Evolutionary conservation across 2,888 invertebrate genomes (phyloP).

Genomic region (Furcula furcula): DNA sequence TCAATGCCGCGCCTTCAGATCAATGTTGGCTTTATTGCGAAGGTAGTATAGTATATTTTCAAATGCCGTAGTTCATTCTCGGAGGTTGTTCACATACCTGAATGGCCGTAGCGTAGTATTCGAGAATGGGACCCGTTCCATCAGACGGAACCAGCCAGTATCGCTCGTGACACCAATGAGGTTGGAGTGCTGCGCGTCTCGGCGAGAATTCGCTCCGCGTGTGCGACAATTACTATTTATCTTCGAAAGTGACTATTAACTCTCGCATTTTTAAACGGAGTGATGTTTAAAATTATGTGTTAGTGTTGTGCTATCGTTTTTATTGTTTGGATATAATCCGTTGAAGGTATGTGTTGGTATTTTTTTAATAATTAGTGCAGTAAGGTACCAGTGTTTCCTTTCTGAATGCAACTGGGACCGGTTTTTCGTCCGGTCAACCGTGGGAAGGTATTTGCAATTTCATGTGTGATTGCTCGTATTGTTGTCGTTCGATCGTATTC

Average conservation of each 20-base stretch:
- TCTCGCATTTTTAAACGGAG: conserved; percentile 57
- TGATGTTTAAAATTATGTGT: conserved; percentile 67
- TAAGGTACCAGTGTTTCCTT: conserved; percentile 62
- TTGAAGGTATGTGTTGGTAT: conserved; percentile 62
- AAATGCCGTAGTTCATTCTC: conserved; percentile 38
- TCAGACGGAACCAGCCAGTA: conserved; percentile 41
- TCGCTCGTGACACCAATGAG: conserved; percentile 35
- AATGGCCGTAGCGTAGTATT: conserved; percentile 77
- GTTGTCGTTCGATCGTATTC: no score
- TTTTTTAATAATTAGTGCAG: conserved; percentile 51
- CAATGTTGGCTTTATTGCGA: conserved; percentile 44
- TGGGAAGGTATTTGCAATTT: conserved; percentile 70
- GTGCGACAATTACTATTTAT: conserved; percentile 31
- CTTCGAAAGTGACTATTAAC: conserved; percentile 34
- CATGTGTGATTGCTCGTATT: conserved; percentile 33
- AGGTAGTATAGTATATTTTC: conserved; percentile 46
- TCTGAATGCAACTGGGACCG: conserved; percentile 67
- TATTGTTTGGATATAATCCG: conserved; percentile 34
- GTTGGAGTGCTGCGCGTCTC: conserved; percentile 28
- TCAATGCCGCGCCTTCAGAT: conserved; percentile 45
- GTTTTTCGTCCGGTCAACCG: conserved; percentile 72
- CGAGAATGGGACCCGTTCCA: conserved; percentile 61
- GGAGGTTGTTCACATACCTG: conserved; percentile 75
- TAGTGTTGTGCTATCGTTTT: conserved; percentile 43
- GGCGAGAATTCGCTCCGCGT: conserved; percentile 57